Evolutionary conservation across 2,113 vertebrate species (phyloP).

Genomic region (Motacilla alba): DNA sequence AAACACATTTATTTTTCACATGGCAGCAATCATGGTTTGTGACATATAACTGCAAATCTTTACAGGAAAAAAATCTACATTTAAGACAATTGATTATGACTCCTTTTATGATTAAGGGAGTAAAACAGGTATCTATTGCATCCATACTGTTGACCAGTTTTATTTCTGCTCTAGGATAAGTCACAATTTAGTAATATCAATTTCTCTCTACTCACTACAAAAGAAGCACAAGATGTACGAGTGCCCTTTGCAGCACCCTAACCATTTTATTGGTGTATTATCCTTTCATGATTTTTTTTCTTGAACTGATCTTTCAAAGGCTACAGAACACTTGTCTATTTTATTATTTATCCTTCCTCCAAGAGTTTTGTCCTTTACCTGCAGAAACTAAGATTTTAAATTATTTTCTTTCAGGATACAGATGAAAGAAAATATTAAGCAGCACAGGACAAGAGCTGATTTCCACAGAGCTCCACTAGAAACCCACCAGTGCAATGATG

Average conservation of each 20-base stretch:
- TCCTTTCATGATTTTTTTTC: neutral
- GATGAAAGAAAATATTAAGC: neutral
- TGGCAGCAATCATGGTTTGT: neutral
- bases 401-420: neutral
- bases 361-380: neutral
- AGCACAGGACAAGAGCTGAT: neutral
- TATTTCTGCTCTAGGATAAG: neutral
- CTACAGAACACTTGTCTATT: neutral
- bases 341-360: neutral
- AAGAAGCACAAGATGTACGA: neutral
- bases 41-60: neutral
- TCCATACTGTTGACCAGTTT: neutral
- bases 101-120: neutral
- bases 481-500: neutral
- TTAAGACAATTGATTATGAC: neutral
- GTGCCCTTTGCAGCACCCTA: neutral
- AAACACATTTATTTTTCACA: neutral
- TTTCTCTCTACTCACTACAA: neutral
- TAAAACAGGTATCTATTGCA: neutral
- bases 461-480: neutral
- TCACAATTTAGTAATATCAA: neutral
- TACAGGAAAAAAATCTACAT: neutral
- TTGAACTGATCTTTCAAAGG: neutral
- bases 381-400: neutral
- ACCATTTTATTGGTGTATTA: neutral